phyloP scores from a whole-genome alignment of 2,113 vertebrate species.

The Aythya baeri region DNA sequence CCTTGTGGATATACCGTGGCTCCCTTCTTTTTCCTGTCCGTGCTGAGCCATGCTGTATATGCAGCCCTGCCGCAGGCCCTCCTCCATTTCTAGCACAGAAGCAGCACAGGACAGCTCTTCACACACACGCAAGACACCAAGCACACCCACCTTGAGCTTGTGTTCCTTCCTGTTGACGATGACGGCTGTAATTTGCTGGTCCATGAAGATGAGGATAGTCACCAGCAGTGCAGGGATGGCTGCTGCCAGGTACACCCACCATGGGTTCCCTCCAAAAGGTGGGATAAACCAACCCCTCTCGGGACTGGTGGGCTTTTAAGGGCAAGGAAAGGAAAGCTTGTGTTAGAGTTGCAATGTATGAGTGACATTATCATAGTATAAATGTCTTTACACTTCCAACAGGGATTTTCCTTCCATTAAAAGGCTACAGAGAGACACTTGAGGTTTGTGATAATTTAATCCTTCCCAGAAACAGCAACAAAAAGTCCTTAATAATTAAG shows the following conservation, averaged over 20 bases:
- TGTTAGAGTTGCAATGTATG: background rate
- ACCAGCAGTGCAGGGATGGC: slow-evolving; percentile 93
- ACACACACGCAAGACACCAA: rapidly evolving
- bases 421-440: background rate
- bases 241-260: slow-evolving; percentile 95
- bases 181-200: slow-evolving; percentile 98
- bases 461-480: background rate
- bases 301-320: slow-evolving; percentile 90
- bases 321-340: background rate
- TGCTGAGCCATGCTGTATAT: background rate
- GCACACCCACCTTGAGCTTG: slow-evolving; percentile 89
- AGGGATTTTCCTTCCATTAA: background rate
- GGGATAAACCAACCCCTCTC: slow-evolving; percentile 93
- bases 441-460: background rate
- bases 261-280: slow-evolving; percentile 95
- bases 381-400: background rate
- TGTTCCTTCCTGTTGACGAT: slow-evolving; percentile 99
- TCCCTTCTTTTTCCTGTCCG: background rate
- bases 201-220: slow-evolving; percentile 98
- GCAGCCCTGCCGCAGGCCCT: background rate
- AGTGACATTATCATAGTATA: background rate
- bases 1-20: background rate
- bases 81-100: background rate
- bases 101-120: background rate
- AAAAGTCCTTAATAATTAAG: background rate